Conservation (phyloP, 2,888 invertebrate genomes). For the Chironomus riparius region DNA sequence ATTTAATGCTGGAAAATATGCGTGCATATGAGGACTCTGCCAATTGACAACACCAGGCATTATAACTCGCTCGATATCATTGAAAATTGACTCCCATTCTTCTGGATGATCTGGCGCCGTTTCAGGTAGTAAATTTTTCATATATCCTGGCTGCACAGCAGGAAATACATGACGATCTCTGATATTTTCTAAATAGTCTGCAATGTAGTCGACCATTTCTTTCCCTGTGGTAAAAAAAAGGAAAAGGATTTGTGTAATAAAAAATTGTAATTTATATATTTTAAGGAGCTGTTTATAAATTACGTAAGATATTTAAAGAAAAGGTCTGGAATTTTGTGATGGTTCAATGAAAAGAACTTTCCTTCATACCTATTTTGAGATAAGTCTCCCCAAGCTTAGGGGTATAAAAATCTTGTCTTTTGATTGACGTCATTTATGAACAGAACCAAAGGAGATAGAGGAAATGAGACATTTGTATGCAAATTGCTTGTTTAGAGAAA, state of each 20-base stretch:
- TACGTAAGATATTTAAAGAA: too few species aligned
- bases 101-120: conserved; percentile 80
- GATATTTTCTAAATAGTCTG: conserved; percentile 89
- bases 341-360: too few species aligned
- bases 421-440: too few species aligned
- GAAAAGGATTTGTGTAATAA: too few species aligned
- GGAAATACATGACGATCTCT: conserved; percentile 86
- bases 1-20: conserved; percentile 92
- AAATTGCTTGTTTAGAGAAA: too few species aligned
- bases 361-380: too few species aligned
- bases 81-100: conserved; percentile 82
- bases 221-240: conserved; percentile 57
- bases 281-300: too few species aligned
- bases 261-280: too few species aligned
- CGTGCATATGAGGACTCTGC: conserved; percentile 97
- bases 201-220: conserved; percentile 97
- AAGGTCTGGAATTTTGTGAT: too few species aligned
- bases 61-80: conserved; percentile 85
- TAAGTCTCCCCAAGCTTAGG: too few species aligned
- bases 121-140: conserved; percentile 74
- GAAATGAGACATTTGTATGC: too few species aligned
- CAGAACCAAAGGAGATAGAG: background rate
- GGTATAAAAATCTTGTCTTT: too few species aligned
- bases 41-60: conserved; percentile 83
- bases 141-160: conserved; percentile 88